Conservation (phyloP, 2,797 vertebrate genomes). For the Ciconia nigra region DNA sequence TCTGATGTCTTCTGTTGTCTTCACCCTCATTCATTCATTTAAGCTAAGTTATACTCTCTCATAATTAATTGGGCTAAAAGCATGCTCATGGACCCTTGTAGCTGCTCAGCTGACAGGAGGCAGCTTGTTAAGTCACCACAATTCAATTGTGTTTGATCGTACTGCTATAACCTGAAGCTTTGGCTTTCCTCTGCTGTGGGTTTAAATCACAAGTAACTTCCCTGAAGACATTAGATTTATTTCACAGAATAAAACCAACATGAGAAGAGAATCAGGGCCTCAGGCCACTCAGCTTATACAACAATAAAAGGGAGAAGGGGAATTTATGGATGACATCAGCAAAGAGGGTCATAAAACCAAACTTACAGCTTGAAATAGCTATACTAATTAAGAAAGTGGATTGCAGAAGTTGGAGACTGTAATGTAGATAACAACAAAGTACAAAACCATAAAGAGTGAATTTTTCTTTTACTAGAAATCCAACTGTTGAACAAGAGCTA, state of each 20-base stretch:
- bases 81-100: neutral
- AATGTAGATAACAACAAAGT: neutral
- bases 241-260: conserved; percentile 7
- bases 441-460: neutral
- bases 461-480: neutral
- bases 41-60: neutral
- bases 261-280: neutral
- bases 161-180: conserved; percentile 16
- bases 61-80: conserved; percentile 20
- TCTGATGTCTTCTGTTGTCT: neutral
- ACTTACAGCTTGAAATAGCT: neutral
- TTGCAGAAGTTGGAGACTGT: neutral
- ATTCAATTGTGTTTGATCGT: conserved; percentile 40
- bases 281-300: neutral
- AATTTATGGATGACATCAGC: neutral
- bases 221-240: conserved; percentile 21
- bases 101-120: conserved; percentile 16
- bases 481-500: neutral
- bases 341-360: neutral
- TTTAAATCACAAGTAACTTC: conserved; percentile 35
- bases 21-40: neutral
- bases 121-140: conserved; percentile 25
- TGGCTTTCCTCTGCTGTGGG: neutral
- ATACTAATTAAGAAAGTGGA: neutral
- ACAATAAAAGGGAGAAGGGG: neutral